Base-by-base conservation (phyloP, 2,888 invertebrate species). In the Oligia fasciuncula region DNA sequence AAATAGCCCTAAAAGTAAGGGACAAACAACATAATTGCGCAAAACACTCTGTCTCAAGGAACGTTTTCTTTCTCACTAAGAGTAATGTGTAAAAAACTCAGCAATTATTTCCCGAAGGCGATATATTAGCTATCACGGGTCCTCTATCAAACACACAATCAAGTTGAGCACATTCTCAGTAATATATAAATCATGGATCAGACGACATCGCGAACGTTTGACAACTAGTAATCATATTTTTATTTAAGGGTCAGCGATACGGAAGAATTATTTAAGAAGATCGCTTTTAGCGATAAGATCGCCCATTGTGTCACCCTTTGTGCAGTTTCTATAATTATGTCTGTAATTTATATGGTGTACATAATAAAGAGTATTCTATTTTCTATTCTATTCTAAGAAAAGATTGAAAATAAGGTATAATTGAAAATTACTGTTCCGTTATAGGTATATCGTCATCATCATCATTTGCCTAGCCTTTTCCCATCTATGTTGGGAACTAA, bases 161-260 rank as follows among this genome's bases (percentile, higher is more conserved):
- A 94, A 92, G 77, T 93, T 93, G 94, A 96, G 94, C 94, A 93
- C 93, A 93, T 93, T 93, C 91, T 91, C 90, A 85, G 90, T 92
- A 90, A 93, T 90, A 90, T 90, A 95, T 96, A 96, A 94, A 96
- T 96, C 96, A 94, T 85, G 72, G 79, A 93, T 94, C 93, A 92
- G 93, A 93, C 92, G 92, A 90, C 89, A 87, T 92, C 88, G 84
- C 88, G 79, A 89, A 85, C 89, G 84, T 92, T 92, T 92, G 92
- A 92, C 91, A 91, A 88, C 88, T 84, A 86, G 89, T 94, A 93
- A 94, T 96, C 95, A 95, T 95, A 95, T 95, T 95, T 94, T 94
- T 91, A 88, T 90, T 95, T 94, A 95, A 95, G 95, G 94, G 82
- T 67, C 43, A 80, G 87, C 5, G 19, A 35, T 54, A 54, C 19